phyloP scores from a whole-genome alignment of 2,113 vertebrate species.

The Numida meleagris region DNA sequence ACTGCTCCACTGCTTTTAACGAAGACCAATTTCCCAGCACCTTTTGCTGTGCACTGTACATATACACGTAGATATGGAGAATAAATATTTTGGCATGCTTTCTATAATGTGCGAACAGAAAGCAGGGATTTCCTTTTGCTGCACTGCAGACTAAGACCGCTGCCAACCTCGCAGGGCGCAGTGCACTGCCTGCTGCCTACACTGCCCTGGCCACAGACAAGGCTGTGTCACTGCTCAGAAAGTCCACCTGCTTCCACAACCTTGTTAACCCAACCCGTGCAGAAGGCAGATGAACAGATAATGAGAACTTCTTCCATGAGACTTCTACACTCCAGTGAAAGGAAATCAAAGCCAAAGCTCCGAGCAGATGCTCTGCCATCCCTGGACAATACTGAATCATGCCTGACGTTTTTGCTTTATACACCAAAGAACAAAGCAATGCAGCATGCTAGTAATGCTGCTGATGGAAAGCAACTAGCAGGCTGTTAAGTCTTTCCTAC shows the following conservation, averaged over 20 bases:
- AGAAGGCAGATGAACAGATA: not conserved
- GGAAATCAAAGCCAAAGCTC: not conserved
- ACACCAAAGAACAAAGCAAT: not conserved
- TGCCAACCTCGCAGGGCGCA: not conserved
- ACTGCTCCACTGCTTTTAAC: not conserved
- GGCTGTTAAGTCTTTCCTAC: not conserved
- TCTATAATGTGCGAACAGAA: not conserved
- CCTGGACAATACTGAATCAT: not conserved
- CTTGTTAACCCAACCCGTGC: not conserved
- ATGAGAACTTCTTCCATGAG: not conserved
- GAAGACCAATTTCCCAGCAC: not conserved
- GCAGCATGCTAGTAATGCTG: not conserved
- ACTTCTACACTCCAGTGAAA: not conserved
- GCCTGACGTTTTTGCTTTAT: not conserved
- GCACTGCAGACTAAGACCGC: not conserved
- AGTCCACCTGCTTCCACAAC: not conserved
- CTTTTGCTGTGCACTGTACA: not conserved
- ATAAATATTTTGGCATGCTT: not conserved
- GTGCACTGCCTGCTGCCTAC: fast-evolving
- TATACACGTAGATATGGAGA: fast-evolving
- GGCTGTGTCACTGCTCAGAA: too few relatives aligned
- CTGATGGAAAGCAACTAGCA: not conserved
- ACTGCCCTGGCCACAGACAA: not conserved
- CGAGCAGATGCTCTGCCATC: not conserved
- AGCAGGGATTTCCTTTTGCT: not conserved